Evolutionary conservation across 2,888 invertebrate species (phyloP), one percentile per base, ranked within the genome.

Genomic region (Drosophila infuscata): DNA sequence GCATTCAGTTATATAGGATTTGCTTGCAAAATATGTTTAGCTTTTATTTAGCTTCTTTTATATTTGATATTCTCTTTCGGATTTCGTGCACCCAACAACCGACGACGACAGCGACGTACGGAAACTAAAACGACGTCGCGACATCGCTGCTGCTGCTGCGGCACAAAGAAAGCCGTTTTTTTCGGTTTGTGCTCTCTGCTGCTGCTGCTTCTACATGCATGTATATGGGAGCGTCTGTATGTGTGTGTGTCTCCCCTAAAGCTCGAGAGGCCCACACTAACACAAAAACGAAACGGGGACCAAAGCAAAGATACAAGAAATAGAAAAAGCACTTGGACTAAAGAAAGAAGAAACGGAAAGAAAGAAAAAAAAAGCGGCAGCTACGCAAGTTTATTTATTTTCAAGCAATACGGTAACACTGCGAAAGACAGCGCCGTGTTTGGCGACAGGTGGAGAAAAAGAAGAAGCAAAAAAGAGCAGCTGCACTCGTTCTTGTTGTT

Each of bases 61-160:
- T 60, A 41, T 60, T 52, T 52, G 20, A 67, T 68, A 38, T 67
- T 66, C 70, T 79, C 83, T 77, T 77, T 82, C 83, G 79, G 76
- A 73, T 83, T 84, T 84, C 84, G 82, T 82, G 79, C 84, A 81
- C 79, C 74, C 78, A 89, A 80, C 78, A 89, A 80, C 86, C 87
- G 89, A 90, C 89, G 84, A 76, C 83, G 84, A 87, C 81, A 82
- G 81, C 89, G 88, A 83, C 84, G 89, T 87, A 90, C 88, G 85
- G 85, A 84, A 82, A 87, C 76, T 89, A 74, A 88, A 86, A 74
- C 76, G 83, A 74, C 81, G 76, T 63, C 73, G 80, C 76, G 77
- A 71, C 79, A 72, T 71, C 66, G 66, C 74, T 71, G 67, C 69
- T 63, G 61, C 58, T 48, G 20, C 53, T 33, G 76, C 78, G 81